A percentile compares a stretch with the other conserved stretches of the same genome.
phyloP scores from a whole-genome alignment of 2,113 vertebrate genomes.

The Taxidea taxus region DNA sequence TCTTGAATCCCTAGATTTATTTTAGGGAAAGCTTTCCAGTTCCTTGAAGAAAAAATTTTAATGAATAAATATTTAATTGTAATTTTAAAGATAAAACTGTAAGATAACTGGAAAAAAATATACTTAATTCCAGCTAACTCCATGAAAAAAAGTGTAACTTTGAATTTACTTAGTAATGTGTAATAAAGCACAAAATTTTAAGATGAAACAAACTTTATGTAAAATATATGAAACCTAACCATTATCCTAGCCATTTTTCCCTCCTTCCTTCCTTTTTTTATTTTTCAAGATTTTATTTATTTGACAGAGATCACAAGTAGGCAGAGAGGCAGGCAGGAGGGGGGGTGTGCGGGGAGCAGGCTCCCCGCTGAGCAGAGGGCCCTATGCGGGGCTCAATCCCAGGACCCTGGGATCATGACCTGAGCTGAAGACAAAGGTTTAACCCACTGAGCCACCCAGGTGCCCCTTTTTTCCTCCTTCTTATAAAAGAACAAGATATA shows the following conservation, averaged over 20 bases:
- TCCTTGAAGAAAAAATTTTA: not conserved
- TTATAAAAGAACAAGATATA: not conserved
- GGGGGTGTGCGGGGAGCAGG: too few species aligned
- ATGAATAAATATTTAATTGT: not conserved
- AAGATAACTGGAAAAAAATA: not conserved
- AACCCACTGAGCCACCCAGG: too few species aligned
- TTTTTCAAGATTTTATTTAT: too few species aligned
- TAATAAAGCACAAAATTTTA: not conserved
- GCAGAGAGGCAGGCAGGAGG: too few species aligned
- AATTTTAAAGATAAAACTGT: not conserved
- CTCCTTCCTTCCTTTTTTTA: too few species aligned
- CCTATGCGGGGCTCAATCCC: too few species aligned
- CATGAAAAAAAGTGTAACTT: not conserved
- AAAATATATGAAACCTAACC: conserved; percentile 17
- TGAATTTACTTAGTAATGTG: not conserved
- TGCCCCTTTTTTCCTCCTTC: not conserved
- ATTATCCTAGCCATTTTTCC: not conserved
- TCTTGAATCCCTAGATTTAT: conserved; percentile 11
- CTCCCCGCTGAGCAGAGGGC: too few species aligned
- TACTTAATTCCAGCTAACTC: not conserved
- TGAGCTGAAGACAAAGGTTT: too few species aligned
- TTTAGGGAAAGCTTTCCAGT: not conserved
- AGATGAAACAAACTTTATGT: not conserved
- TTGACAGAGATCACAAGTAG: too few species aligned
- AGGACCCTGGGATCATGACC: too few species aligned